Base-by-base conservation (phyloP, 2,888 invertebrate species). In the Cheilosia vulpina region DNA sequence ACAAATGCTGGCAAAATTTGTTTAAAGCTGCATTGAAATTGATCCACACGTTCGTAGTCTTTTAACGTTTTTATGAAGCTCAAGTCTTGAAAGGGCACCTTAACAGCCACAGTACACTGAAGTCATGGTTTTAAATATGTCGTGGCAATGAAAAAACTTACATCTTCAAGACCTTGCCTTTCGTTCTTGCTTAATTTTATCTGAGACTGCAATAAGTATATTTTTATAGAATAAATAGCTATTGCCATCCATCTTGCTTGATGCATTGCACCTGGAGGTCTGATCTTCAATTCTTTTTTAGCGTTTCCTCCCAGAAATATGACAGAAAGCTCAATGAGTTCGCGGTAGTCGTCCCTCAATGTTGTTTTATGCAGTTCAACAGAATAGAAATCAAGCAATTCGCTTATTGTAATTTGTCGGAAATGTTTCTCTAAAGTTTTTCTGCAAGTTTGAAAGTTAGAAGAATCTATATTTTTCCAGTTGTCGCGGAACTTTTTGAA, bases 241-340 rank as follows among this genome's bases (percentile, higher is more conserved):
- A 87, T 89, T 41, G 87, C 87, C 88, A 89, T 89, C 88, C 88
- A 89, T 69, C 88, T 68, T 60, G 89, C 89, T 87, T 89, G 84
- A 17, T 89, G 89, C 87, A 89, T 83, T 38, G 85, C 80, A 13
- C 76, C 87, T 58, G 85, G 84, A 65, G 80, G 81, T 65, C 82
- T 53, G 27, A 87, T 53, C 68, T 85, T 75, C 9, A 83, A 24
- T 78, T 81, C 68, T 31, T 27, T 34, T 7, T 73, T 80, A 6
- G 15, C 60, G 58, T 87, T 62, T 68, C 69, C 80, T 19, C 69
- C 69, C 19, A 80, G 72, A 62, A 82, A 87, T 27, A 27, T 27
- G 27, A 27, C 27, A 27, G 3, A 27, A 27, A 27, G 27, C 27
- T 27, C 27, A 27, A 27, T 27, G 27, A 27, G 27, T 27, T 27